Evolutionary conservation across 2,888 invertebrate species (phyloP), one percentile per base, ranked within the genome.

Genomic region (Scaptodrosophila latifasciaeformis): DNA sequence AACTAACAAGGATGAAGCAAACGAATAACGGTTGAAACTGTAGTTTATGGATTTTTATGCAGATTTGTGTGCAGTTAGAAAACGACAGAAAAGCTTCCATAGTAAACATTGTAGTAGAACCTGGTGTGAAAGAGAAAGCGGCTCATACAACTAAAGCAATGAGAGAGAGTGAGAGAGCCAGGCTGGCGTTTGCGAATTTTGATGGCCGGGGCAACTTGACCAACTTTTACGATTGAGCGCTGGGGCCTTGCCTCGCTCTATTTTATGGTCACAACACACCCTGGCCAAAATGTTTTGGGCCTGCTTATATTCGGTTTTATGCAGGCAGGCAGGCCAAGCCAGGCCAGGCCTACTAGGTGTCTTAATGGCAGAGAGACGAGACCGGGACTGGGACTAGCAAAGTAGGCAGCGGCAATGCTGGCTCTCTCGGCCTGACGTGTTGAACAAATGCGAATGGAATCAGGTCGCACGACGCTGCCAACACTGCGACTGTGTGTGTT

Each of bases 51-150:
- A 76, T 79, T 72, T 72, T 76, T 62, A 45, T 59, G 10, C 13
- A 34, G 34, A 34, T 13, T 27, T 27, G 27, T 27, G 27, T 9
- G 9, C 9, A 34, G 15, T 2, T 12, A 7, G n/a, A 34, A 34
- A 9, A 30, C 10, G 7, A 15, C 15, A 35, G 13, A 7, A 35
- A 18, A 39, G 15, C 66, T 55, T 76, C 75, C 76, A 66, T 72
- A 72, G 72, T 72, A 72, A 72, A 72, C 72, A 72, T 72, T 76
- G 79, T 72, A 72, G 72, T 72, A 79, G 64, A 61, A 67, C 56
- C 65, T 65, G 67, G 54, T 43, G 70, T 57, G 61, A 29, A 44
- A 24, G 24, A 24, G 24, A n/a, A n/a, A n/a, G n/a, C n/a, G n/a
- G n/a, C n/a, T n/a, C n/a, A n/a, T n/a, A n/a, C n/a, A n/a, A n/a